Evolutionary conservation across 2,797 vertebrate species (phyloP), one percentile per base, ranked within the genome.

Genomic region (Cossypha dichroa): DNA sequence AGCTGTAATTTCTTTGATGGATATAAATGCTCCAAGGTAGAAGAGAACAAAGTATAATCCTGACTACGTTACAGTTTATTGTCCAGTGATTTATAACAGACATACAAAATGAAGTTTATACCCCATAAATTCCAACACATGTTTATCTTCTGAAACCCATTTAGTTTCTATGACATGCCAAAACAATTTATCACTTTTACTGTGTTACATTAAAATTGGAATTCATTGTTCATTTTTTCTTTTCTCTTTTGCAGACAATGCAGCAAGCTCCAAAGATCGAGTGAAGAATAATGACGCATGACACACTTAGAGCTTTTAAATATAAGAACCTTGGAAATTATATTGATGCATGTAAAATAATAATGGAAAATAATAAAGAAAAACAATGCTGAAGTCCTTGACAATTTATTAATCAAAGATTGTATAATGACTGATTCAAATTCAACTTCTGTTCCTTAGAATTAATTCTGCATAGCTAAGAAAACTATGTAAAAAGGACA

Each of bases 1-100:
- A 94, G 17, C 56, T 85, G 46, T 49, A 94, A 46, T 91, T 95
- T 84, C 36, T 91, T 80, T 88, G 73, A 80, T 85, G 54, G 46
- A 83, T 94, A 80, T 75, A 94, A 86, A 94, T 69, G 40, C 18
- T 90, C 40, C 31, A 31, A 74, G 36, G 45, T 49, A 68, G 41
- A 84, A 13, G 18, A 73, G 55, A 90, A 90, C 28, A 52, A 89
- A 91, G 25, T 74, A 46, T 73, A 20, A 31, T 88, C 22, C 25
- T 81, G 88, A 92, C 11, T 51, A 88, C 36, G 36, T 68, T 86
- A 79, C 38, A 58, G 15, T 78, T 92, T 85, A 33, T 88, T 79
- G 20, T 84, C 64, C 69, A 52, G 36, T 76, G 55, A 89, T 94
- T 90, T 91, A 73, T 76, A 92, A 70, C 28, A 88, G 8, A 17